Evolutionary conservation across 92 coral and sea anemone species (phyloP).

Genomic region (Parazoanthus atlanticus): DNA sequence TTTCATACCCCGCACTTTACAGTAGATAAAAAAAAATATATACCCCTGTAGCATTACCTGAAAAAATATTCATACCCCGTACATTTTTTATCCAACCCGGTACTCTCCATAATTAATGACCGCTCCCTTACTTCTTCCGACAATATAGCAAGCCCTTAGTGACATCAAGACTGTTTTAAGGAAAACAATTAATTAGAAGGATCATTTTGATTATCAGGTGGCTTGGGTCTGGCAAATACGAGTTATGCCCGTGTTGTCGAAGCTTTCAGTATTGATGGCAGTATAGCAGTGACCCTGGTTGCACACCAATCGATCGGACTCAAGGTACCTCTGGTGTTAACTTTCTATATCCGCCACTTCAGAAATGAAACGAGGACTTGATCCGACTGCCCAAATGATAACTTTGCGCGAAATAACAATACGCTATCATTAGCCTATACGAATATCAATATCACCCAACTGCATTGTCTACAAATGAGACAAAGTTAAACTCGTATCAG

Average conservation of each 20-base stretch:
- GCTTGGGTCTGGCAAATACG: conserved; percentile 85
- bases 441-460: not conserved
- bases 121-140: too few species aligned
- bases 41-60: too few species aligned
- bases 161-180: not conserved
- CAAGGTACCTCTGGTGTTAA: conserved; percentile 50
- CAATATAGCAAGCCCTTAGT: too few species aligned
- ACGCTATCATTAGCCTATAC: not conserved
- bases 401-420: not conserved
- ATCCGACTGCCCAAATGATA: not conserved
- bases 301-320: conserved; percentile 95
- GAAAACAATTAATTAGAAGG: too few species aligned
- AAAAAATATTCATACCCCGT: too few species aligned
- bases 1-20: too few species aligned
- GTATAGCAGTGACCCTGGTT: conserved; percentile 84
- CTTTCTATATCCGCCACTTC: not conserved
- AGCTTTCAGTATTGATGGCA: conserved; percentile 79
- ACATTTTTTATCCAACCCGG: too few species aligned
- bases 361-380: not conserved
- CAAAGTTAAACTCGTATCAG: not conserved
- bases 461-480: not conserved
- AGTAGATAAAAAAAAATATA: too few species aligned
- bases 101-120: too few species aligned
- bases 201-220: conserved; percentile 54
- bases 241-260: conserved; percentile 89